Percentiles rank a stretch among this genome's conserved stretches.
These are phyloP conservation scores for Gymnogyps californianus DNA, from an alignment of 2,113 vertebrate species.

Conservation along the genomic window DNA sequence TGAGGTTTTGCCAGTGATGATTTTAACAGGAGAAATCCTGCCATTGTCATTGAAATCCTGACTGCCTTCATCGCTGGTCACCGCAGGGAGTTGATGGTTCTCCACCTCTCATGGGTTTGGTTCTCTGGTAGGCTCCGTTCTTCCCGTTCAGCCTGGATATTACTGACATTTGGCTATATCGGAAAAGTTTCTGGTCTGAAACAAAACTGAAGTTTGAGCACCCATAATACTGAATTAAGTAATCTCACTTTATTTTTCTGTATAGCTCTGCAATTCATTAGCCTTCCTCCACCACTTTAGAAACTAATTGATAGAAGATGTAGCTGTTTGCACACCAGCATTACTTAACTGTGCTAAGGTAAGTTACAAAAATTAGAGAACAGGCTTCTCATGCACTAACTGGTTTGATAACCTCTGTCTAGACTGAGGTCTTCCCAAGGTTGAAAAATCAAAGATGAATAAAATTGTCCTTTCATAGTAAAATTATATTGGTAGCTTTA, in stretches of 20 bases:
- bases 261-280: background rate
- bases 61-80: accelerated
- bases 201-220: background rate
- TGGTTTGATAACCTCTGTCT: background rate
- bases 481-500: background rate
- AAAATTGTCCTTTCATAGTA: background rate
- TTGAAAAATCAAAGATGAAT: background rate
- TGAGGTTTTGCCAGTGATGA: background rate
- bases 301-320: background rate
- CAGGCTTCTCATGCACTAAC: background rate
- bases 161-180: background rate
- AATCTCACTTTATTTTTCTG: background rate
- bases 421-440: background rate
- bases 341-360: background rate
- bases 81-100: background rate
- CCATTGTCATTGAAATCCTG: background rate
- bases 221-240: background rate
- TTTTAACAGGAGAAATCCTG: background rate
- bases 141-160: background rate
- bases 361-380: background rate
- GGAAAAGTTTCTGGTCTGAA: background rate
- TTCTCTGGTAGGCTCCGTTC: background rate
- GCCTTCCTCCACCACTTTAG: background rate
- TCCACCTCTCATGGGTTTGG: background rate
- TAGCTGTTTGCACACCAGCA: background rate